These are phyloP conservation scores for Micropoecilia bifurca DNA, from an alignment of 2,797 vertebrate genomes.

Conservation along the genomic window DNA sequence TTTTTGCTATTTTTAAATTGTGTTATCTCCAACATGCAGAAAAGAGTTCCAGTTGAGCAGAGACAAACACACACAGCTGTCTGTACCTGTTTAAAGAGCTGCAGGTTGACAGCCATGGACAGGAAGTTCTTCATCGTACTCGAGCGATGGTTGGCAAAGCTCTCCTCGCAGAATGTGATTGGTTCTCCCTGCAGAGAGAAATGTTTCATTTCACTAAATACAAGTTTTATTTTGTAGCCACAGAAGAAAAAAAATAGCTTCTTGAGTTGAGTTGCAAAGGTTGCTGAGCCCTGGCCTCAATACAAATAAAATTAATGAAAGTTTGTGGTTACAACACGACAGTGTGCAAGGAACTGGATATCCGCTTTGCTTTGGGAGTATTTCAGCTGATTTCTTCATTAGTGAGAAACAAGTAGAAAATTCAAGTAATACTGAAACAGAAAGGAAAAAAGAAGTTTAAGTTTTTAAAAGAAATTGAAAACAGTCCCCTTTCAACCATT, in stretches of 20 bases:
- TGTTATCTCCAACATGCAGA: not conserved
- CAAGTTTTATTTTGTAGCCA: not conserved
- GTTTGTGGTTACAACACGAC: not conserved
- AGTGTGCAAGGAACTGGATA: not conserved
- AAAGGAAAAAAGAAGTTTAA: constrained; percentile 38
- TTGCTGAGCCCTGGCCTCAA: not conserved
- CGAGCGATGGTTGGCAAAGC: constrained; percentile 92
- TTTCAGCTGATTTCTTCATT: constrained; percentile 61
- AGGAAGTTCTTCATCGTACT: constrained; percentile 92
- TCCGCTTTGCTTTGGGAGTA: not conserved
- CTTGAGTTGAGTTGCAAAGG: not conserved
- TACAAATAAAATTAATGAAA: not conserved
- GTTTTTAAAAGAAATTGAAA: constrained; percentile 9
- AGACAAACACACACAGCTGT: not conserved
- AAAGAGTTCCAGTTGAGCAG: not conserved
- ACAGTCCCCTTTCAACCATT: constrained; percentile 34
- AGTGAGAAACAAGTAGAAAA: constrained; percentile 25
- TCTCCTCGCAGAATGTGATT: constrained; percentile 93
- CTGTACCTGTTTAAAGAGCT: constrained; percentile 97
- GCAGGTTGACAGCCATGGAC: constrained; percentile 94
- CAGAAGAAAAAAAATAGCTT: not conserved
- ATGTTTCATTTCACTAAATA: too few species aligned
- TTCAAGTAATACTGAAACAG: constrained; percentile 24
- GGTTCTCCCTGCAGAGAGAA: constrained; percentile 88
- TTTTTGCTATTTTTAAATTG: not conserved